Base-by-base conservation (phyloP, 2,797 vertebrate genomes). In the Ficedula albicollis region DNA sequence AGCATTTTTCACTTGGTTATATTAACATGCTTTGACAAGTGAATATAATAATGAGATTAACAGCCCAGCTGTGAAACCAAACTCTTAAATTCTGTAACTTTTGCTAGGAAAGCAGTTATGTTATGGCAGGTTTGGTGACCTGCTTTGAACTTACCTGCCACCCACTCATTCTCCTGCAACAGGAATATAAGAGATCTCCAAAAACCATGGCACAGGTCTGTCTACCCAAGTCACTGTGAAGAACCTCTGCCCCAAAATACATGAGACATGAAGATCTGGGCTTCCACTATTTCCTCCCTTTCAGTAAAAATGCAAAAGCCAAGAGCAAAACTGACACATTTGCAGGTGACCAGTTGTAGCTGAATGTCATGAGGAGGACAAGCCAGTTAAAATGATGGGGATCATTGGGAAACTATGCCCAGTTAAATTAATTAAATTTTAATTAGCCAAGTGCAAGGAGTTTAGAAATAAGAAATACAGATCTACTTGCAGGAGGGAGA, bases 1-100 rank as follows among this genome's bases (percentile, higher is more conserved):
- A 92, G 38, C 52, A 68, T 89, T 85, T 89, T 93, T 85, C 75
- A 77, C 29, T 77, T 6, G 1, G 23, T 55, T 79, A 52, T 67
- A 83, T 39, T 87, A 89, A 92, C 64, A 64, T 56, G 48, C 32
- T 92, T 81, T 87, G 87, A 83, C 91, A 91, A 92, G 59, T 80
- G 48, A 89, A n/a, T 52, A 38, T 29, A 87, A 75, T 78, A 84
- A 66, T 52, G 36, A 92, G 41, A 87, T 80, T 87, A 92, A 63
- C 67, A 77, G 48, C 32, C 52, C 68, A 83, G 56, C 44, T 83
- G 55, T 74, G 80, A 86, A 93, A 96, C 27, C 73, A 87, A 92
- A 88, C 22, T 34, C 39, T 44, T 62, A 48, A 27, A 73, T 87
- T 62, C 29, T 76, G 36, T 59, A 84, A 66, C 29, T 70, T 87